phyloP scores from a whole-genome alignment of 2,113 vertebrate species.

The Pandion haliaetus region DNA sequence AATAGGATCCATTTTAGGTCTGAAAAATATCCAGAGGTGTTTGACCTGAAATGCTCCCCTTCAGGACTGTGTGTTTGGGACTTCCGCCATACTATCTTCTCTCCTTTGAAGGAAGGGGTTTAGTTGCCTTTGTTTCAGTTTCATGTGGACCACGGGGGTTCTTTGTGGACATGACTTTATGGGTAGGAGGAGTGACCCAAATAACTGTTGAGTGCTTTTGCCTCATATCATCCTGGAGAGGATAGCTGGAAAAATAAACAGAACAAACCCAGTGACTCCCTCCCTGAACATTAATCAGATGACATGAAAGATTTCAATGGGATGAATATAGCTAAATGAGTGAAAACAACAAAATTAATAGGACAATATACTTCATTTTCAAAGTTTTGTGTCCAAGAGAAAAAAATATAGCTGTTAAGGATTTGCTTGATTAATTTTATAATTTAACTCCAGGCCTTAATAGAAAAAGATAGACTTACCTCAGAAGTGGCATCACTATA shows the following conservation, averaged over 20 bases:
- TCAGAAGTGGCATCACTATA: not conserved
- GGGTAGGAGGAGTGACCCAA: not conserved
- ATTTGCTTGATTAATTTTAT: not conserved
- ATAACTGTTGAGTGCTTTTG: not conserved
- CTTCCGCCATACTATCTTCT: not conserved
- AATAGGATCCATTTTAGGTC: not conserved
- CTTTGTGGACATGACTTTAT: not conserved
- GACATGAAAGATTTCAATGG: not conserved
- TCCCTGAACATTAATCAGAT: not conserved
- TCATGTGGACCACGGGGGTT: rapidly evolving
- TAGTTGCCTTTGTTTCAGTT: not conserved
- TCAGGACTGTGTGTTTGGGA: not conserved
- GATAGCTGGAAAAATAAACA: not conserved
- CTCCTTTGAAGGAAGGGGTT: not conserved
- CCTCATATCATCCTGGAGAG: not conserved
- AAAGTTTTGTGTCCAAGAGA: not conserved
- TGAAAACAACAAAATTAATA: not conserved
- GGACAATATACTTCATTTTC: not conserved
- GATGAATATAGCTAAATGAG: not conserved
- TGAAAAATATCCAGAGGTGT: not conserved
- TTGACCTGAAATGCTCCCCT: not conserved
- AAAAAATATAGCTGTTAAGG: not conserved
- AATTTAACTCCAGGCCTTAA: not conserved
- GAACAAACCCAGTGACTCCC: not conserved
- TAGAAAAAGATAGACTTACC: not conserved